Conservation (phyloP, 2,113 vertebrate genomes). For the Piaya cayana region DNA sequence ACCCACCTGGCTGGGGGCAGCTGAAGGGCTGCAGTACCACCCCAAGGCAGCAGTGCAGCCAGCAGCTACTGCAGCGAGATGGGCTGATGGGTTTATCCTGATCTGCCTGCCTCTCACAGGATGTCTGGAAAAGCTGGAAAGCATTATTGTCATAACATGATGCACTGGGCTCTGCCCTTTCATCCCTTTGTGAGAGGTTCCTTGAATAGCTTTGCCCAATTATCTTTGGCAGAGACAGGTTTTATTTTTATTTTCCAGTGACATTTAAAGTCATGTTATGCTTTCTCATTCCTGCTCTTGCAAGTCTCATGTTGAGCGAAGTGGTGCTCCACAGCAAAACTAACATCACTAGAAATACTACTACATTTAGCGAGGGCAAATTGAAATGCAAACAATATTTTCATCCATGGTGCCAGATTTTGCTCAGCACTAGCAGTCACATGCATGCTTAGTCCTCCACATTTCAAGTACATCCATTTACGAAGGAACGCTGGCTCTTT, state of each 20-base stretch:
- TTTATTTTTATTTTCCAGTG: constrained; percentile 43
- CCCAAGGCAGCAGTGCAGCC: neutral
- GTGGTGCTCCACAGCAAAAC: neutral
- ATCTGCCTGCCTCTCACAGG: neutral
- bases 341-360: neutral
- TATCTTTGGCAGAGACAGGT: neutral
- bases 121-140: neutral
- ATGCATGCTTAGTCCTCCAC: neutral
- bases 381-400: constrained; percentile 10
- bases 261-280: constrained; percentile 12
- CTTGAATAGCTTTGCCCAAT: neutral
- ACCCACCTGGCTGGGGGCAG: neutral
- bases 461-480: constrained; percentile 20
- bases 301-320: neutral
- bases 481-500: constrained; percentile 18
- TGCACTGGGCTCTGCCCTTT: neutral
- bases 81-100: neutral
- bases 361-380: constrained; percentile 16
- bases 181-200: neutral
- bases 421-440: neutral
- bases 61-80: fast-evolving
- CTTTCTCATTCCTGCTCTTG: neutral
- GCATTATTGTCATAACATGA: neutral
- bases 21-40: neutral
- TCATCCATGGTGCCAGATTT: neutral